phyloP scores from a whole-genome alignment of 2,797 vertebrate species.

The Chloroceryle amazona region DNA sequence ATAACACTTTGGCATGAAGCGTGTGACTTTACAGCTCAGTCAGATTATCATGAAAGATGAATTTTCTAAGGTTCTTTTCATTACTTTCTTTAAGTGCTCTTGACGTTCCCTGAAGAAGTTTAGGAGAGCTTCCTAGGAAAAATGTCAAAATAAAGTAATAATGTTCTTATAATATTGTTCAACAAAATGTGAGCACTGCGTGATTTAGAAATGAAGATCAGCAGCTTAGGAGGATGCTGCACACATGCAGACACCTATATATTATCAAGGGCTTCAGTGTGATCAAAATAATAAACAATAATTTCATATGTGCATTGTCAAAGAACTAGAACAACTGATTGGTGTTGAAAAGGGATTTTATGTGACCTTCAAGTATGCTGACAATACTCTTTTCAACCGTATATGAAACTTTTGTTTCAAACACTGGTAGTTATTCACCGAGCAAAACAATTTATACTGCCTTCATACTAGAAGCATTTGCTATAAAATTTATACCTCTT shows the following conservation, averaged over 20 bases:
- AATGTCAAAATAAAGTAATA: slow-evolving; percentile 52
- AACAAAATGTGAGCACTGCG: not conserved
- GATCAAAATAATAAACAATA: slow-evolving; percentile 12
- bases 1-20: not conserved
- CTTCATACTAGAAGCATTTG: not conserved
- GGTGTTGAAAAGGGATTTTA: not conserved
- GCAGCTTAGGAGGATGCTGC: accelerated
- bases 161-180: slow-evolving; percentile 19
- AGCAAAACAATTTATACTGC: not conserved
- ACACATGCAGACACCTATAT: not conserved
- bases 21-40: not conserved
- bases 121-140: slow-evolving; percentile 33
- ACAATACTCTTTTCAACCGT: not conserved
- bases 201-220: not conserved
- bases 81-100: slow-evolving; percentile 49
- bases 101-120: slow-evolving; percentile 52
- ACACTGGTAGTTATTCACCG: not conserved
- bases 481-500: not conserved
- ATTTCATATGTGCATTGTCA: not conserved
- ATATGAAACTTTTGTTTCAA: not conserved
- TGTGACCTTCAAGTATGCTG: not conserved
- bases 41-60: slow-evolving; percentile 39
- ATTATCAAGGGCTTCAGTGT: not conserved
- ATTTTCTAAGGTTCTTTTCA: slow-evolving; percentile 51
- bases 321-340: not conserved